Evolutionary conservation across 2,113 vertebrate genomes (phyloP).

Genomic region (Misgurnus anguillicaudatus): DNA sequence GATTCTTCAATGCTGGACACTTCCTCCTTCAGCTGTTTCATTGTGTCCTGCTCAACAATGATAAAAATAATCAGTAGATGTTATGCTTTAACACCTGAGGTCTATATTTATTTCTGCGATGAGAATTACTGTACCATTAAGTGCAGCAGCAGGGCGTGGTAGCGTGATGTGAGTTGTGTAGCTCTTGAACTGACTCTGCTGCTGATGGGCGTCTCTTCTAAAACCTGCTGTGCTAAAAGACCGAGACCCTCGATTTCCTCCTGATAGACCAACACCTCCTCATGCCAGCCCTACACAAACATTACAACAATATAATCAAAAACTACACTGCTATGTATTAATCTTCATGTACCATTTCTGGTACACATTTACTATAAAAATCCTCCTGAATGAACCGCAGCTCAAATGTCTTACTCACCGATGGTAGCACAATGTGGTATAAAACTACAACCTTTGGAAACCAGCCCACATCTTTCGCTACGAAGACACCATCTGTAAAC

Average conservation of each 20-base stretch:
- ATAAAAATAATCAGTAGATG: neutral
- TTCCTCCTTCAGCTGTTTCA: constrained; percentile 91
- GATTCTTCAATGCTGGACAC: constrained; percentile 86
- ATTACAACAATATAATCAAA: constrained; percentile 10
- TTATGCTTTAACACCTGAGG: neutral
- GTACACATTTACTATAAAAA: no score
- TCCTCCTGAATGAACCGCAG: no score
- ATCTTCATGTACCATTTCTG: neutral
- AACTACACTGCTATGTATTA: neutral
- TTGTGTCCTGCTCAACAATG: constrained; percentile 79
- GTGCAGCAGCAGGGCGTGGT: constrained; percentile 88
- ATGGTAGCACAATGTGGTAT: neutral
- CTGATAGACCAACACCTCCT: constrained; percentile 80
- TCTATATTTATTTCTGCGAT: neutral
- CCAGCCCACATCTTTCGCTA: no score
- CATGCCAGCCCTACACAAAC: constrained; percentile 82
- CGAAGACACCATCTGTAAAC: no score
- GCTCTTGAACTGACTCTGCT: constrained; percentile 83
- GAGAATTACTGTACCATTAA: constrained; percentile 57
- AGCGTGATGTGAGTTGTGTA: constrained; percentile 87
- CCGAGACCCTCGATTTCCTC: constrained; percentile 92
- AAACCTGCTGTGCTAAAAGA: constrained; percentile 85
- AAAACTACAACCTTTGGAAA: neutral
- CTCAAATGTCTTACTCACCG: no score
- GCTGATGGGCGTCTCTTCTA: constrained; percentile 86